Conservation (phyloP, 2,797 vertebrate species). For the Sebastes umbrosus region DNA sequence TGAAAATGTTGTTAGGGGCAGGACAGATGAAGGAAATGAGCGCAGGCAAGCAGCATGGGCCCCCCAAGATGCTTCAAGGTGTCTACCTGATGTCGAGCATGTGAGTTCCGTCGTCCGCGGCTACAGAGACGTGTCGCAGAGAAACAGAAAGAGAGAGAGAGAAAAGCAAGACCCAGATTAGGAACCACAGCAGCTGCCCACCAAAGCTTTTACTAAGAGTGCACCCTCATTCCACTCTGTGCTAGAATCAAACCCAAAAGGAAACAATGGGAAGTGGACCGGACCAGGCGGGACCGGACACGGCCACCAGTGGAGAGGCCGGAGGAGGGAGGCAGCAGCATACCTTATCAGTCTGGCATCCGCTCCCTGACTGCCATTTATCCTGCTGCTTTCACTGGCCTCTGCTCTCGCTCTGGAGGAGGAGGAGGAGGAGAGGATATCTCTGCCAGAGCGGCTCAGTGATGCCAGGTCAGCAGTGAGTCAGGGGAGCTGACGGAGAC, state of each 20-base stretch:
- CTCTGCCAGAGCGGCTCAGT: slow-evolving; percentile 56
- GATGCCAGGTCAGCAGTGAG: slow-evolving; percentile 71
- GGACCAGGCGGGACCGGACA: slow-evolving; percentile 30
- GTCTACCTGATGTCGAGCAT: slow-evolving; percentile 97
- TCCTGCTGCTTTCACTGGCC: slow-evolving; percentile 49
- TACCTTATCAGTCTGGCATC: slow-evolving; percentile 53
- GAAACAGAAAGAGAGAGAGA: slow-evolving; percentile 46
- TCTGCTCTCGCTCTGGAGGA: slow-evolving; percentile 43
- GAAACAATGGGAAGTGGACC: slow-evolving; percentile 39
- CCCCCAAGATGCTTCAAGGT: slow-evolving; percentile 50
- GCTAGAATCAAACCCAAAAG: slow-evolving; percentile 40
- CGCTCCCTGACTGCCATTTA: slow-evolving; percentile 51
- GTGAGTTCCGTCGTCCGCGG: slow-evolving; percentile 99
- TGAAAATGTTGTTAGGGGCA: slow-evolving; percentile 25
- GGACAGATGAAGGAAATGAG: slow-evolving; percentile 38
- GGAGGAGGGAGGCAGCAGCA: slow-evolving; percentile 48
- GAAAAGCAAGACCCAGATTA: slow-evolving; percentile 75
- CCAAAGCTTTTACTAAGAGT: slow-evolving; percentile 56
- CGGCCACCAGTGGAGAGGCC: slow-evolving; percentile 36
- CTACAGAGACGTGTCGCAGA: slow-evolving; percentile 85
- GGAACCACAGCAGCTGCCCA: slow-evolving; percentile 71
- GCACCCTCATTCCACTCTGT: slow-evolving; percentile 39
- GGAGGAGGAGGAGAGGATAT: slow-evolving; percentile 30
- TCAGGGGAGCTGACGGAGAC: slow-evolving; percentile 65
- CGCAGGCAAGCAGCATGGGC: slow-evolving; percentile 51